Evolutionary conservation across 2,888 invertebrate species (phyloP).

Genomic region (Acronicta psi): DNA sequence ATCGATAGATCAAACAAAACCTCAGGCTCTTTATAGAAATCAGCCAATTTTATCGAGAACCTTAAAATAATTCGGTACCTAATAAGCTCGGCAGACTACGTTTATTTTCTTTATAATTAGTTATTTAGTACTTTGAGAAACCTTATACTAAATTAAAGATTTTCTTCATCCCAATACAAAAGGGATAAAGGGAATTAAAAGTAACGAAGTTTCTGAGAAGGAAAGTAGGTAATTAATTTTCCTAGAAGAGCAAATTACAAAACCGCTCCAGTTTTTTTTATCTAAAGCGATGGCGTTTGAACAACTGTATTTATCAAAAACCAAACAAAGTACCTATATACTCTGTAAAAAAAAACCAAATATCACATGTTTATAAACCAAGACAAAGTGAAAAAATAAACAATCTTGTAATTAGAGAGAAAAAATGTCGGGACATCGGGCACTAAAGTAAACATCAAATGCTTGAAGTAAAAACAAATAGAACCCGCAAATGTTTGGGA

Average conservation of each 20-base stretch:
- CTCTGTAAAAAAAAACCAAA: conserved; percentile 4
- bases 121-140: background rate
- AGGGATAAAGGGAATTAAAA: background rate
- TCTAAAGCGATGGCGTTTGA: background rate
- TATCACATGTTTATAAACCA: conserved; percentile 34
- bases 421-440: conserved; percentile 24
- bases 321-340: background rate
- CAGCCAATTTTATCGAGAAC: conserved; percentile 11
- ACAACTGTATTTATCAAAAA: background rate
- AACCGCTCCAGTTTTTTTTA: too few relatives aligned
- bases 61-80: too few relatives aligned
- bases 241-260: conserved; percentile 1
- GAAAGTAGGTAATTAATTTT: background rate
- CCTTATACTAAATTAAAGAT: background rate
- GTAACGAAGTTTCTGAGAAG: background rate
- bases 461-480: conserved; percentile 48
- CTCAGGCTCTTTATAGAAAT: conserved; percentile 31
- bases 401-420: conserved; percentile 17
- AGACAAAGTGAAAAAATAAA: conserved; percentile 37
- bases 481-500: conserved; percentile 23
- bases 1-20: conserved; percentile 51
- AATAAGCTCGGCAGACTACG: background rate
- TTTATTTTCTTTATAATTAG: conserved; percentile 2
- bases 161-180: background rate
- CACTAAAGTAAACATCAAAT: conserved; percentile 45